Evolutionary conservation across 2,888 invertebrate species (phyloP), one percentile per base, ranked within the genome.

Genomic region (Shargacucullia verbasci): DNA sequence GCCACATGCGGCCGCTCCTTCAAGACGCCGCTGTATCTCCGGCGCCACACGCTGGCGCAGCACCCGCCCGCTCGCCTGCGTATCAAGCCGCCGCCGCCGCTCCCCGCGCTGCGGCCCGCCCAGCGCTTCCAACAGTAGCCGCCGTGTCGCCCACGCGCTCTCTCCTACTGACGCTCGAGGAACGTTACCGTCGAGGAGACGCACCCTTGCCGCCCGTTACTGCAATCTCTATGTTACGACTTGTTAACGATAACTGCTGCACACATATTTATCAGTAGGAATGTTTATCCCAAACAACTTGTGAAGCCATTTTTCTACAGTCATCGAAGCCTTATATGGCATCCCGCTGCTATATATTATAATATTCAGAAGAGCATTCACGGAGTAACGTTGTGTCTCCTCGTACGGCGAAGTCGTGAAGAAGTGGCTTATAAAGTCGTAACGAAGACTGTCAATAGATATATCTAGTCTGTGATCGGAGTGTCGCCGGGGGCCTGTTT

Each of bases 11-110:
- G 96, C 76, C 96, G 96, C 89, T 95, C 95, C 88, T 96, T 96
- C 95, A 96, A 96, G 95, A 96, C 96, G 81, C 96, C 96, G 90
- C 96, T 96, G 86, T 96, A 96, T 91, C 94, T 96, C 86, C 96
- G 96, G 86, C 96, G 96, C 85, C 96, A 96, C 94, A 96, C 96
- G 88, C 95, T 96, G 80, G 96, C 96, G 91, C 96, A 96, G 80
- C 96, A 96, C 90, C 87, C 89, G 80, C 79, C 83, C 83, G 82
- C 85, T 81, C 80, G 81, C 64, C 56, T 55, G 59, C 66, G 64
- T 43, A 70, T 74, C 84, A 83, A 83, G 95, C 86, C 87, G 78
- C 79, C 83, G 59, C 81, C 78, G 83, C 86, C 84, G 78, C 80
- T 81, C 69, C 85, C 88, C 86, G 85, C 87, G 82, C 84, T 86